Base-by-base conservation (phyloP, 2,113 vertebrate species). In the Todiramphus saurophagus region DNA sequence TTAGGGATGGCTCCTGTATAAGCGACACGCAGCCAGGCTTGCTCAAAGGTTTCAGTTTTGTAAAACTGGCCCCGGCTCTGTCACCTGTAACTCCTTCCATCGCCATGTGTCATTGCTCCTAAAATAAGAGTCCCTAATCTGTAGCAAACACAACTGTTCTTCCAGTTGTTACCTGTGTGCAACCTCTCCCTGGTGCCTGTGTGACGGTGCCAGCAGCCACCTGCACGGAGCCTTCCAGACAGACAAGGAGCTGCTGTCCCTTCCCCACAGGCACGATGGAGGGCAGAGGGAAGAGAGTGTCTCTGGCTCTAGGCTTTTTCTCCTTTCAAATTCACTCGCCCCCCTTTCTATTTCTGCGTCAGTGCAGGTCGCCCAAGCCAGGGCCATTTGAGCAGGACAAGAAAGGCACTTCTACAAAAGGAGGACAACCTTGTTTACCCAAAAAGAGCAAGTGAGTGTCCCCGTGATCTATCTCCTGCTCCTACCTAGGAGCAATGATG, bases 21-120 rank as follows among this genome's bases (percentile, higher is more conserved):
- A n/a, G 30, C 6, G 83, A 55, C 6, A 13, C 1, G 13, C 43
- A 68, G 43, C n/a, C 33, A 75, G 33, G 27, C 58, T 83, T 74
- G 17, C 48, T 81, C 72, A 41, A 58, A 56, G 28, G 15, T 31
- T 90, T 86, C 55, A 16, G n/a, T 75, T 89, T 87, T 50, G 25
- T 62, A 53, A 56, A 85, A 64, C 33, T 11, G 75, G 48, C 33
- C 30, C 12, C 30, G 13, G 25, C 17, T 83, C 59, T 11, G 13
- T 50, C 31, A 68, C 15, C 17, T 16, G 3, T 31, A 80, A 16
- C 43, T 81, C 66, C 21, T 86, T 85, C 33, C 30, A 62, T 18
- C 0, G 0, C 41, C 0, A 0, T n/a, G 69, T 2, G 1, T 21
- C 44, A 58, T 11, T 39, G 48, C 15, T 62, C 6, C 39, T 10